A percentile compares a stretch with the other conserved stretches of the same genome.
Evolutionary conservation across 2,888 invertebrate genomes (phyloP).

Genomic region (Plusia festucae): DNA sequence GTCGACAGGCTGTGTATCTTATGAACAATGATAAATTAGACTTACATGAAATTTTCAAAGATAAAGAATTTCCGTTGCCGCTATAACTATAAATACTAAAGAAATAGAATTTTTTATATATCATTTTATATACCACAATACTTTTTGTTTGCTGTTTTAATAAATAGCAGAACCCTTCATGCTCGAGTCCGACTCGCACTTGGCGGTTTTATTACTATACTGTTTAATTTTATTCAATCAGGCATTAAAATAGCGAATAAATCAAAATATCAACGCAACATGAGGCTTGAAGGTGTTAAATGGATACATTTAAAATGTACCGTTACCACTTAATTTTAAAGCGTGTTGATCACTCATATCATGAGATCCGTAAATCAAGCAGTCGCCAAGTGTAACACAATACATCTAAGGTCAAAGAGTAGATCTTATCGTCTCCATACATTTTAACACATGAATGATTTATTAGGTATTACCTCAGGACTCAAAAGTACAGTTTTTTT

Average conservation of each 20-base stretch:
- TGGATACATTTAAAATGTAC: constrained; percentile 15
- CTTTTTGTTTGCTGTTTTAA: too few species aligned
- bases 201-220: too few species aligned
- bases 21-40: too few species aligned
- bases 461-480: constrained; percentile 44
- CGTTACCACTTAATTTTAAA: constrained; percentile 18
- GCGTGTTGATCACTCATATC: constrained; percentile 25
- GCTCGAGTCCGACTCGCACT: too few species aligned
- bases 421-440: constrained; percentile 41
- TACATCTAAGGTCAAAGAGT: constrained; percentile 45
- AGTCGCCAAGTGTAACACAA: constrained; percentile 45
- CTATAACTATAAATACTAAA: too few species aligned
- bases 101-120: too few species aligned
- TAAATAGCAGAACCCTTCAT: too few species aligned
- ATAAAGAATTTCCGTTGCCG: too few species aligned
- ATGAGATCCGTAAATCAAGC: constrained; percentile 34
- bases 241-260: not conserved
- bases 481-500: constrained; percentile 36
- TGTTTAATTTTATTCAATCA: not conserved
- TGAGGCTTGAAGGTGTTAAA: not conserved
- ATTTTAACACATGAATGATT: constrained; percentile 46
- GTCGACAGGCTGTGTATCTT: too few species aligned
- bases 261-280: not conserved
- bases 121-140: too few species aligned
- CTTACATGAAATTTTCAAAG: too few species aligned